Conservation (phyloP, 2,113 vertebrate genomes). For the Hystrix brachyura region DNA sequence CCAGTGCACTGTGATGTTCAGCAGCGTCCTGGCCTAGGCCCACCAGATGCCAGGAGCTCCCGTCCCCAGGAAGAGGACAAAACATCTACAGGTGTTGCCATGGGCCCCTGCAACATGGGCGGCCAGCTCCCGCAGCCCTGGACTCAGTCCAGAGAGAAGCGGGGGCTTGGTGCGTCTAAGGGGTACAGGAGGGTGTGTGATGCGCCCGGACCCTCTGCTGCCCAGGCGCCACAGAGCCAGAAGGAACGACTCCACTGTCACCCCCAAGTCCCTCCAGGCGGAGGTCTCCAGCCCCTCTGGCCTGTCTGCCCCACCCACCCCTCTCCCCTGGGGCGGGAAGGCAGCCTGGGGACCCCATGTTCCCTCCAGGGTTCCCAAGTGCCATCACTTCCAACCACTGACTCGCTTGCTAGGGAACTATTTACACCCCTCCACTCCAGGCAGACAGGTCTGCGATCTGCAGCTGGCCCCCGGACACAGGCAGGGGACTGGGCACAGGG, state of each 20-base stretch:
- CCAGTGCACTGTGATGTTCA: background rate
- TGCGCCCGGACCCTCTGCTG: background rate
- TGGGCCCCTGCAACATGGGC: background rate
- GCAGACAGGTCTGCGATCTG: background rate
- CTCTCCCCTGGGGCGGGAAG: fast-evolving
- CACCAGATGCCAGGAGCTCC: background rate
- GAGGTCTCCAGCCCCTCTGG: no score
- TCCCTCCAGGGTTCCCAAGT: constrained; percentile 9
- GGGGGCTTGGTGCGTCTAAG: background rate
- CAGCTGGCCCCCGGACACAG: background rate
- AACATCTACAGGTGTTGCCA: background rate
- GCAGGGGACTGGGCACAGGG: background rate
- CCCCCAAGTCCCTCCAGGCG: background rate
- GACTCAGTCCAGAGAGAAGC: background rate
- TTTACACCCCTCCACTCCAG: constrained; percentile 46
- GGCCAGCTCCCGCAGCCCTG: no score
- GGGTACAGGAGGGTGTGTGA: background rate
- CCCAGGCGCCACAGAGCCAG: background rate
- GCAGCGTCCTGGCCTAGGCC: background rate
- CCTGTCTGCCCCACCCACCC: background rate
- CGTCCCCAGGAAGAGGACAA: background rate
- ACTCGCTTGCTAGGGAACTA: constrained; percentile 46
- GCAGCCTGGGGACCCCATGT: background rate
- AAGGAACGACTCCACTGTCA: fast-evolving
- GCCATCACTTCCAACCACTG: constrained; percentile 49